phyloP scores from a whole-genome alignment of 2,113 vertebrate species.

The Oreochromis niloticus region DNA sequence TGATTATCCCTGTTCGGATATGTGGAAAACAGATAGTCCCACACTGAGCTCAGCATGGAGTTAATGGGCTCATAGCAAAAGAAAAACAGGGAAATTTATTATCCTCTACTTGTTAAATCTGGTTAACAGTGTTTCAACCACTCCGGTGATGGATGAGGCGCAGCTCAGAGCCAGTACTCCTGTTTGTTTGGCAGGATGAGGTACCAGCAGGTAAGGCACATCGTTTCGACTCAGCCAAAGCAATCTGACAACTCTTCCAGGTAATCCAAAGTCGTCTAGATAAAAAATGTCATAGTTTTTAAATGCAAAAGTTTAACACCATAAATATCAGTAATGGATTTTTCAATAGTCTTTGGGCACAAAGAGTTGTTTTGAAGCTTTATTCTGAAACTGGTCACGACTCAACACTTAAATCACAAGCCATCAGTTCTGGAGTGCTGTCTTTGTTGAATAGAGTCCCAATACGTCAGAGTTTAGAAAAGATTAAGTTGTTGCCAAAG shows the following conservation, averaged over 20 bases:
- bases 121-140: background rate
- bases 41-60: background rate
- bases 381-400: background rate
- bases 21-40: slow-evolving; percentile 8
- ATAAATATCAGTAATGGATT: background rate
- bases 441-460: slow-evolving; percentile 12
- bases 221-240: background rate
- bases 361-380: background rate
- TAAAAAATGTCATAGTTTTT: background rate
- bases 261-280: background rate
- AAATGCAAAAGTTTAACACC: background rate
- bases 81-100: background rate
- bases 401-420: slow-evolving; percentile 5
- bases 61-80: slow-evolving; percentile 11
- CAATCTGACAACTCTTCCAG: background rate
- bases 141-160: slow-evolving; percentile 13
- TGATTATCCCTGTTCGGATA: slow-evolving; percentile 16
- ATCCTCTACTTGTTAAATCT: slow-evolving; percentile 1
- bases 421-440: background rate
- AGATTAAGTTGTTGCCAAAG: slow-evolving; percentile 37
- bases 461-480: slow-evolving; percentile 12
- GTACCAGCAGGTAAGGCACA: background rate
- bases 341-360: background rate
- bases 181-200: slow-evolving; percentile 18
- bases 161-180: background rate